Conservation (phyloP, 2,113 vertebrate genomes). For the Agapornis roseicollis region DNA sequence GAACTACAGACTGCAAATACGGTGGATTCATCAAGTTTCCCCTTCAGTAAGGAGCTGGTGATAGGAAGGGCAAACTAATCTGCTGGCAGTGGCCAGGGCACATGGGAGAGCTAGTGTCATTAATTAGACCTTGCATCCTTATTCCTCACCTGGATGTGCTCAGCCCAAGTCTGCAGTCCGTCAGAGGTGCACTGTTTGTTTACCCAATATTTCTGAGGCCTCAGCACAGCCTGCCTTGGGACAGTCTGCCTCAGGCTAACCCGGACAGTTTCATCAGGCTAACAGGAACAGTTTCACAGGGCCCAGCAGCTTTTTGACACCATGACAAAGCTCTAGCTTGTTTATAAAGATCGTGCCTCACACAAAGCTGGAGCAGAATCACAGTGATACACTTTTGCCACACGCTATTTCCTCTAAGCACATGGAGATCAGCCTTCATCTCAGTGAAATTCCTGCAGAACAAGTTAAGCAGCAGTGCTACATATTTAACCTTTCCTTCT, state of each 20-base stretch:
- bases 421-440: not conserved
- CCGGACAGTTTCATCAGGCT: not conserved
- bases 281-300: not conserved
- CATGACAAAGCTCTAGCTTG: not conserved
- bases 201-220: not conserved
- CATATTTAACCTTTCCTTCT: not conserved
- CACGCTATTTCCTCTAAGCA: not conserved
- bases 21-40: not conserved
- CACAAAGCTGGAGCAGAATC: not conserved
- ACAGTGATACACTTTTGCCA: not conserved
- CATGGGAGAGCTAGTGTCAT: not conserved
- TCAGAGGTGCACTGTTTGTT: not conserved
- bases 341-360: not conserved
- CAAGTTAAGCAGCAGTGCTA: not conserved
- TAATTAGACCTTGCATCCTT: not conserved
- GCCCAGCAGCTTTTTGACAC: not conserved
- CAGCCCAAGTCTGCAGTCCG: not conserved
- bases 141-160: not conserved
- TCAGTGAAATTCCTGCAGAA: conserved; percentile 20
- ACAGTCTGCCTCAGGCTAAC: not conserved
- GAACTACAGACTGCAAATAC: not conserved
- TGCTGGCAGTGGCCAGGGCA: rapidly evolving
- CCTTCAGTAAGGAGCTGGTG: not conserved
- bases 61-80: not conserved
- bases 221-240: not conserved